Conservation (phyloP, 2,113 vertebrate species). For the Synchiropus splendidus region DNA sequence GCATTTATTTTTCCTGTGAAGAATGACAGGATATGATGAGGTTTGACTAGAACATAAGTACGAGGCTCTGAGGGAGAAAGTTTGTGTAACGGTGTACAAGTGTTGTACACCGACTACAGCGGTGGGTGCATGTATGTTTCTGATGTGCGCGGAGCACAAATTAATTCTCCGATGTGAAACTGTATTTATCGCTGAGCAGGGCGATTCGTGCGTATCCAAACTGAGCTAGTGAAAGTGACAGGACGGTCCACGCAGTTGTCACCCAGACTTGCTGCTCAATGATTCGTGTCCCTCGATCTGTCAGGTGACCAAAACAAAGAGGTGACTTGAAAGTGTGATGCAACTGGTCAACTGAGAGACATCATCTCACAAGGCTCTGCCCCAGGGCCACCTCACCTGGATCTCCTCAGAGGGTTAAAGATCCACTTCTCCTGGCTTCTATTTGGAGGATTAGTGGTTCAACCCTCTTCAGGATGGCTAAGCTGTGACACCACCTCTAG, state of each 20-base stretch:
- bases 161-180: constrained; percentile 49
- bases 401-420: too few relatives aligned
- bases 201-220: constrained; percentile 42
- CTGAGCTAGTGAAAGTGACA: constrained; percentile 43
- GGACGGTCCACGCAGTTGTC: constrained; percentile 36
- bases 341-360: too few relatives aligned
- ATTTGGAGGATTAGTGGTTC: too few relatives aligned
- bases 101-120: too few relatives aligned
- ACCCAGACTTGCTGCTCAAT: constrained; percentile 33
- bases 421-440: too few relatives aligned
- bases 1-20: constrained; percentile 22
- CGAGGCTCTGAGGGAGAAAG: constrained; percentile 11
- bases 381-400: too few relatives aligned
- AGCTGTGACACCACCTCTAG: too few relatives aligned
- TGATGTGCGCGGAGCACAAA: constrained; percentile 29
- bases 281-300: constrained; percentile 52
- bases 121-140: constrained; percentile 10
- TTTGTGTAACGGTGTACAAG: constrained; percentile 2
- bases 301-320: constrained; percentile 9
- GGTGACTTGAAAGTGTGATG: too few relatives aligned
- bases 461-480: too few relatives aligned
- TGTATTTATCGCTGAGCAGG: constrained; percentile 45
- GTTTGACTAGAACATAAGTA: constrained; percentile 20
- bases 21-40: constrained; percentile 10
- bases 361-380: too few relatives aligned